Base-by-base conservation (phyloP, 2,888 invertebrate species). In the Thyatira batis region DNA sequence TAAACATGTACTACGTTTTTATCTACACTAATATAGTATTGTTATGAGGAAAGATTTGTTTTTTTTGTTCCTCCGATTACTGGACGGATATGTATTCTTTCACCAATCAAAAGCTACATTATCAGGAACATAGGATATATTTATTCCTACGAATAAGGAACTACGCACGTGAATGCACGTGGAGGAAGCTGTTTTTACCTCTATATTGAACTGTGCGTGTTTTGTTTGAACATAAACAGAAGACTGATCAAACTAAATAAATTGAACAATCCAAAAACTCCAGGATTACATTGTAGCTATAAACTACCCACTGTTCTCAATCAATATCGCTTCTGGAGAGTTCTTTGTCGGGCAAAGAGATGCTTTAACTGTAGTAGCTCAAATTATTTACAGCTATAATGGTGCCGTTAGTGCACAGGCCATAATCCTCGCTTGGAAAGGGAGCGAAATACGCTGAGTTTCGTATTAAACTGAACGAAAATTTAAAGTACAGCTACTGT, bases 221-320 rank as follows among this genome's bases (percentile, higher is more conserved):
- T n/a, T n/a, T n/a, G n/a, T n/a, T n/a, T n/a, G n/a, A n/a, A n/a
- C n/a, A n/a, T n/a, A n/a, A n/a, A 30, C 11, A 2, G 0, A 30
- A 8, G 8, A 30, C 30, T 3, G 3, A 13, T 3, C 33, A 13
- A 4, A 8, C 30, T 33, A 13, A 39, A 17, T 6, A 4, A 39
- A 17, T n/a, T 17, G 17, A n/a, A 6, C 23, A 23, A 17, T 39
- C 2, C 6, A 39, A 8, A 39, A 8, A 5, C 8, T n/a, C 17
- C 17, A 8, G 8, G n/a, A 39, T 39, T 39, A 8, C 39, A 39
- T 17, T 8, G 8, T 8, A 30, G 39, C 8, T 33, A 69, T 74
- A 77, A 74, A 76, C 57, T 55, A 66, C 52, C 69, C 67, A 70
- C 76, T 78, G 73, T 76, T 76, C 76, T 67, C 65, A 70, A 74